Percentiles rank a stretch among this genome's conserved stretches.
phyloP scores from a whole-genome alignment of 2,888 invertebrate species.

The Latrodectus elegans region DNA sequence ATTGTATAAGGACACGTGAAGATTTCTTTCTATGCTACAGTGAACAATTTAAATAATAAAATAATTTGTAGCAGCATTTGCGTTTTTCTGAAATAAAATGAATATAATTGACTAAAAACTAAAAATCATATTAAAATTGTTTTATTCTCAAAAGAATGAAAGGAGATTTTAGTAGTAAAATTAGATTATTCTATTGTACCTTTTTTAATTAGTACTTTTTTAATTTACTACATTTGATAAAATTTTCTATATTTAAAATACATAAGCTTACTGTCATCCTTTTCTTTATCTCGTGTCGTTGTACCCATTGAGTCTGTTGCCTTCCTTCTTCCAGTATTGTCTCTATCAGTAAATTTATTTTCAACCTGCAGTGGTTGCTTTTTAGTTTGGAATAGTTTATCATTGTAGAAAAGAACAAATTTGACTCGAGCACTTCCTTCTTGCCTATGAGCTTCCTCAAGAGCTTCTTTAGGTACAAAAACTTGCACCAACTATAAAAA shows the following conservation, averaged over 20 bases:
- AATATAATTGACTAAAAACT: too few species aligned
- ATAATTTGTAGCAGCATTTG: too few species aligned
- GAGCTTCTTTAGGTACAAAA: constrained; percentile 61
- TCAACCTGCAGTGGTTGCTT: not conserved
- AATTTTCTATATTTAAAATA: not conserved
- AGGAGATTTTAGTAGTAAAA: too few species aligned
- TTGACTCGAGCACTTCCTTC: constrained; percentile 69
- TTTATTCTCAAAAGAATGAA: too few species aligned
- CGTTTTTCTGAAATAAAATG: too few species aligned
- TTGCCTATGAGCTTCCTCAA: constrained; percentile 62
- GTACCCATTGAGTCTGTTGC: not conserved
- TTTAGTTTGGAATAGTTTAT: constrained; percentile 70
- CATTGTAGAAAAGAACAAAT: constrained; percentile 70
- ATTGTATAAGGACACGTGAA: too few species aligned
- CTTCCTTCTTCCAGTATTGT: not conserved
- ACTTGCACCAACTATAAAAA: constrained; percentile 47
- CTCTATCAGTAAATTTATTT: not conserved
- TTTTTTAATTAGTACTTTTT: too few species aligned
- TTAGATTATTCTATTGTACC: too few species aligned
- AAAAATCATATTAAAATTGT: too few species aligned
- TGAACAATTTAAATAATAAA: too few species aligned
- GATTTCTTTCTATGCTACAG: too few species aligned
- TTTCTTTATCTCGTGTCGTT: not conserved
- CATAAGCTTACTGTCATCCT: not conserved
- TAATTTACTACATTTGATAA: not conserved